Evolutionary conservation across 2,113 vertebrate species (phyloP).

Genomic region (Scatophagus argus): DNA sequence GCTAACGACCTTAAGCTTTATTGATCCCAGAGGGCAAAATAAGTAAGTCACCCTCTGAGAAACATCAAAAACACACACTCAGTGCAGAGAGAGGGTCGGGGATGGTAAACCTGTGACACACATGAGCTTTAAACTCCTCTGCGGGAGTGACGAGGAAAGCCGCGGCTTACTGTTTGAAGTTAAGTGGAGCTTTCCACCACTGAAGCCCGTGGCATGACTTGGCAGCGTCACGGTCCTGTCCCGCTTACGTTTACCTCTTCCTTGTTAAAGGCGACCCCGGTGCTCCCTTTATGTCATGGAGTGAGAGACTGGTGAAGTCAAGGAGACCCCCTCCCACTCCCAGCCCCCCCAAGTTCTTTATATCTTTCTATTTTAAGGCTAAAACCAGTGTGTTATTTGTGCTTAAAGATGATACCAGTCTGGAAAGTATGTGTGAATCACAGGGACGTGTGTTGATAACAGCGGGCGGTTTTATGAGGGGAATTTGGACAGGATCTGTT

Average conservation of each 20-base stretch:
- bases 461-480: slow-evolving; percentile 56
- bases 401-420: slow-evolving; percentile 22
- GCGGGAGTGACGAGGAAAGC: slow-evolving; percentile 1
- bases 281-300: slow-evolving; percentile 11
- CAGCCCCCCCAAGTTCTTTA: background rate
- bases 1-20: slow-evolving; percentile 44
- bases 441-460: slow-evolving; percentile 20
- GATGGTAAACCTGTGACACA: slow-evolving; percentile 22
- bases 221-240: slow-evolving; percentile 11
- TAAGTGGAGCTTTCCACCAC: slow-evolving; percentile 19
- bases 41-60: slow-evolving; percentile 20
- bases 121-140: slow-evolving; percentile 14
- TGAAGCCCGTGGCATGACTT: background rate
- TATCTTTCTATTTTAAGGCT: slow-evolving; percentile 22
- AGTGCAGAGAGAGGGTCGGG: background rate
- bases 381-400: background rate
- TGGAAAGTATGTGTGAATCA: slow-evolving; percentile 71
- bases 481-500: slow-evolving; percentile 50
- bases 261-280: slow-evolving; percentile 13
- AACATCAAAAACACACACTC: slow-evolving; percentile 39
- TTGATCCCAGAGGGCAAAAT: slow-evolving; percentile 48
- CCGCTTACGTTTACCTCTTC: slow-evolving; percentile 21
- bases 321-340: too few relatives aligned
- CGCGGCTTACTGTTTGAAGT: slow-evolving; percentile 53
- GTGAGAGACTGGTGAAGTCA: slow-evolving; percentile 26